Base-by-base conservation (phyloP, 2,888 invertebrate genomes). In the Melinaea marsaeus region DNA sequence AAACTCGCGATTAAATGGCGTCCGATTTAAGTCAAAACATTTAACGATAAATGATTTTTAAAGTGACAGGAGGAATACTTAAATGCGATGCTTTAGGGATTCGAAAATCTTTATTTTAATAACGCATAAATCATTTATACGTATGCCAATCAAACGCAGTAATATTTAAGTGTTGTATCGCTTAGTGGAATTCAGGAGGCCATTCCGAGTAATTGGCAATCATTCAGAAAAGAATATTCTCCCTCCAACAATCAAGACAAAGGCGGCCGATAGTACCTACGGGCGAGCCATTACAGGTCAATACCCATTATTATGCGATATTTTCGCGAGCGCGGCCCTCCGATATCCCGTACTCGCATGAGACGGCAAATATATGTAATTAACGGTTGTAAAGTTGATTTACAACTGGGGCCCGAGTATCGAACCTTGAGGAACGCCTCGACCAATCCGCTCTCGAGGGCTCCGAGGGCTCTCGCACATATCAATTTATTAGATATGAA, bases 331-430 rank as follows among this genome's bases (percentile, higher is more conserved):
- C 88, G 78, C 87, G 77, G 84, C 88, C 85, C 88, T 84, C 84
- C 84, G 88, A 89, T 89, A 88, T 84, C 85, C 84, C 86, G 81
- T 82, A 83, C 83, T 86, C 84, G 82, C 85, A 88, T 87, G 85
- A 88, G 88, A 89, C 83, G 86, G 90, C 88, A 88, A 90, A 90
- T 90, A 88, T 89, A 84, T 90, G 90, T 90, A 90, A 90, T 90
- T 90, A 90, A 89, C 88, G 88, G 90, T 85, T 90, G 90, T 90
- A 90, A 90, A 90, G 86, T 88, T 90, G 90, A 90, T 90, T 90
- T 90, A 90, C 90, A 86, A 80, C 87, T 78, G 82, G 76, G 83
- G 86, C 78, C 81, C 78, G 84, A 81, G 88, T 81, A 85, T 85
- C 83, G 86, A 84, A 80, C 83, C 82, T 75, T 77, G 83, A 79